Percentiles rank a stretch among this genome's conserved stretches.
phyloP scores from a whole-genome alignment of 2,797 vertebrate genomes.

The Acrossocheilus fasciatus region DNA sequence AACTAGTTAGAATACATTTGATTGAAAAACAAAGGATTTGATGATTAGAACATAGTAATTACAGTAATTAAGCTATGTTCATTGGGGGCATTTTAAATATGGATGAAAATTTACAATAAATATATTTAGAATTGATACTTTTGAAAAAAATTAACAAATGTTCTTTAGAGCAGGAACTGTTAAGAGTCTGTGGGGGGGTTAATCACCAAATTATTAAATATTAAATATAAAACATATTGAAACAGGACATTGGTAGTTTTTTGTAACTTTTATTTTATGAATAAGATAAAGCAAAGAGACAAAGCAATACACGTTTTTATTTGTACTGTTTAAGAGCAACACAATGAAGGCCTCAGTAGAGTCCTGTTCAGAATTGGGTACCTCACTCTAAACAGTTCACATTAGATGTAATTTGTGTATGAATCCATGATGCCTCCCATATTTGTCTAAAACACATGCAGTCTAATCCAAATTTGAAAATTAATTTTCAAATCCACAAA shows the following conservation, averaged over 20 bases:
- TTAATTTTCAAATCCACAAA: not conserved
- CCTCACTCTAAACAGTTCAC: not conserved
- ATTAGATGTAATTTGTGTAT: not conserved
- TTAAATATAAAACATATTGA: not conserved
- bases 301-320: not conserved
- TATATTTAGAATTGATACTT: too few species aligned
- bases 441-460: constrained; percentile 8
- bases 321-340: not conserved
- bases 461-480: not conserved
- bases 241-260: not conserved
- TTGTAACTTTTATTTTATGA: constrained; percentile 21
- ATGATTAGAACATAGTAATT: too few species aligned
- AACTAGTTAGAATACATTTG: not conserved
- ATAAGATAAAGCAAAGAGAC: constrained; percentile 1
- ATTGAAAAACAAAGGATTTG: not conserved
- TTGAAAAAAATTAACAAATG: too few species aligned
- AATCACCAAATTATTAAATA: not conserved
- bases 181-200: not conserved
- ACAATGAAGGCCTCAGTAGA: not conserved
- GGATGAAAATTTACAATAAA: too few species aligned
- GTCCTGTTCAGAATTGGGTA: not conserved
- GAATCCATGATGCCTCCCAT: not conserved
- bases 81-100: too few species aligned
- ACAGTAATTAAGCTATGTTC: too few species aligned
- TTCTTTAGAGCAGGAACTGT: not conserved